phyloP scores from a whole-genome alignment of 2,888 invertebrate genomes.

The Xanthorhoe designata region DNA sequence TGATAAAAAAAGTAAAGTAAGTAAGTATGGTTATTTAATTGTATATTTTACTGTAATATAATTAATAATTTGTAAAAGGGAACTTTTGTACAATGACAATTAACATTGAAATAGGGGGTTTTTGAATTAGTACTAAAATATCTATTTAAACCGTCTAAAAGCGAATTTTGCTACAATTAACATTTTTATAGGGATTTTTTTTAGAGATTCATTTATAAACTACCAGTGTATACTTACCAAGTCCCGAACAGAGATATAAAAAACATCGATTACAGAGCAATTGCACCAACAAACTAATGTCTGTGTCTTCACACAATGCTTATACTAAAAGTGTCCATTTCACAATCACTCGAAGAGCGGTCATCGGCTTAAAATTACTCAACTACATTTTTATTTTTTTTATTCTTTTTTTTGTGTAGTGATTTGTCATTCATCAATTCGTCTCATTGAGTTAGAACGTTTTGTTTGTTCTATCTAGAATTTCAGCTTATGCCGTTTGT shows the following conservation, averaged over 20 bases:
- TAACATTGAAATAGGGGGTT: too few species aligned
- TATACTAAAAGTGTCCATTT: constrained; percentile 33
- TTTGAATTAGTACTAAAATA: too few species aligned
- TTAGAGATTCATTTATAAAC: constrained; percentile 26
- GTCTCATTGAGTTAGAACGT: constrained; percentile 15
- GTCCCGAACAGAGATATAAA: constrained; percentile 17
- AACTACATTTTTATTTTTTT: constrained; percentile 19
- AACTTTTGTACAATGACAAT: too few species aligned
- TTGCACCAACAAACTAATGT: constrained; percentile 34
- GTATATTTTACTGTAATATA: too few species aligned
- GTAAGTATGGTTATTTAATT: too few species aligned
- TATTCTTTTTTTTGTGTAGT: constrained; percentile 9
- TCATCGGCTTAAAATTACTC: constrained; percentile 1
- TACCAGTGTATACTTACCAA: constrained; percentile 32
- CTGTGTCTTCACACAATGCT: constrained; percentile 34
- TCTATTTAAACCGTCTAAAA: too few species aligned
- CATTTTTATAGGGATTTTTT: not conserved
- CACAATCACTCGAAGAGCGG: constrained; percentile 14
- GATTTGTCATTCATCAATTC: constrained; percentile 4
- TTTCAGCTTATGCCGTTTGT: not conserved
- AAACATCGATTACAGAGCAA: constrained; percentile 30
- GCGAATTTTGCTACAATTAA: not conserved
- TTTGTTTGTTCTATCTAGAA: constrained; percentile 27
- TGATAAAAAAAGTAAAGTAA: too few species aligned
- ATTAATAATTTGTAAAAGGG: too few species aligned